Evolutionary conservation across 1,140 invertebrate genomes (phyloP).

Genomic region (Drosophila arawakana): DNA sequence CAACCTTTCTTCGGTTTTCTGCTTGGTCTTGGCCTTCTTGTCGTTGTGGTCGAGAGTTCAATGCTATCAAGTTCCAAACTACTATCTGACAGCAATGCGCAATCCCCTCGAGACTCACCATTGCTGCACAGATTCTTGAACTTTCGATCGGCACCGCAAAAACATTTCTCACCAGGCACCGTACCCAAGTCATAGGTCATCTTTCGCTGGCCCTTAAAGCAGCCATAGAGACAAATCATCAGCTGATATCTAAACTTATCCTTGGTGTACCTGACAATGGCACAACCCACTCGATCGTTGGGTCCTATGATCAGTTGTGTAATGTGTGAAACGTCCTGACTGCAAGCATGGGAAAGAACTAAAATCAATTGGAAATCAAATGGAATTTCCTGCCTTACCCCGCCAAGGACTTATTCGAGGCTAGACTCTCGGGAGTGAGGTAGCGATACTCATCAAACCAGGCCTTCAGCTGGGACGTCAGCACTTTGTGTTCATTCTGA

Average conservation of each 20-base stretch:
- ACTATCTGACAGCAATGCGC: not conserved
- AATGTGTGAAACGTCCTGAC: constrained; percentile 29
- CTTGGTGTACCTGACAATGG: not conserved
- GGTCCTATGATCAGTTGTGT: constrained; percentile 11
- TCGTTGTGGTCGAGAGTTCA: not conserved
- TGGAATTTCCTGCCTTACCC: not conserved
- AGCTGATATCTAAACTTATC: not conserved
- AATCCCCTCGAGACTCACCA: not conserved
- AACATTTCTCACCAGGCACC: not conserved
- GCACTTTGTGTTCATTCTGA: not conserved
- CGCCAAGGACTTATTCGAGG: not conserved
- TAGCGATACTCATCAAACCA: constrained; percentile 32
- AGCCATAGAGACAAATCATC: constrained; percentile 30
- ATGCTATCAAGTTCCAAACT: not conserved
- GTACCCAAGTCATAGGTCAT: not conserved
- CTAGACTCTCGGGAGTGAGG: not conserved
- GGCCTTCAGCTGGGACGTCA: constrained; percentile 2
- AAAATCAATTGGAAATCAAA: not conserved
- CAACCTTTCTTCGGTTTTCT: not conserved
- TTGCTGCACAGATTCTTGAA: constrained; percentile 18
- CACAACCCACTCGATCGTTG: constrained; percentile 33
- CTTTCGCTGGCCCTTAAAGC: not conserved
- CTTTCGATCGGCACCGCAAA: not conserved
- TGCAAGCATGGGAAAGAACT: not conserved
- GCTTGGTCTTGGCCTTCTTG: not conserved